A percentile compares a stretch with the other conserved stretches of the same genome.
These are phyloP conservation scores for Parasteatoda lunata DNA, from an alignment of 2,888 invertebrate genomes.

Conservation along the genomic window DNA sequence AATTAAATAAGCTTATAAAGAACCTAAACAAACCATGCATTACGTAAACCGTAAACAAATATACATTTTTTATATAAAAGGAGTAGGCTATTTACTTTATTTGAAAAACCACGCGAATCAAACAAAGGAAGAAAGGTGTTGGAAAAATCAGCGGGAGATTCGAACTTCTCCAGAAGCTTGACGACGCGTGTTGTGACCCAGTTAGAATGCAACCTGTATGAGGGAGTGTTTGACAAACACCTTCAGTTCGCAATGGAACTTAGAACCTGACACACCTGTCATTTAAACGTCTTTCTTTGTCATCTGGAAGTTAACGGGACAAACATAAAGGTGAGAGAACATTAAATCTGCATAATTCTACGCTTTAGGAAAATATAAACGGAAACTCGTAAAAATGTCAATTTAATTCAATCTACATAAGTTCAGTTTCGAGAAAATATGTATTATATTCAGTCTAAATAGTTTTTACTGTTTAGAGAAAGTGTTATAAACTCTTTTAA, in stretches of 20 bases:
- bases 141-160: background rate
- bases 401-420: no score
- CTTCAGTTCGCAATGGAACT: constrained; percentile 2
- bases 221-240: background rate
- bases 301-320: background rate
- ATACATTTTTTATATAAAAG: no score
- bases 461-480: no score
- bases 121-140: background rate
- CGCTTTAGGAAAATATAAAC: background rate
- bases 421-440: no score
- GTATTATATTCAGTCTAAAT: no score
- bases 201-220: background rate
- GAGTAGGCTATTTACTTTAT: no score
- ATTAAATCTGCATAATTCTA: background rate
- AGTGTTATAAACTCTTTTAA: no score
- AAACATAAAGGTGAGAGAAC: background rate
- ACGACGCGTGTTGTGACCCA: background rate
- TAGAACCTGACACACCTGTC: background rate
- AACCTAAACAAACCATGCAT: no score
- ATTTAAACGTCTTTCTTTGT: background rate
- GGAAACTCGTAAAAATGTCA: no score
- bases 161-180: background rate
- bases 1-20: no score
- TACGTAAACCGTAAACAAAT: no score
- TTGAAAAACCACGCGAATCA: no score